A percentile compares a stretch with the other conserved stretches of the same genome.
These are phyloP conservation scores for Chunga burmeisteri DNA, from an alignment of 2,113 vertebrate species.

Conservation along the genomic window DNA sequence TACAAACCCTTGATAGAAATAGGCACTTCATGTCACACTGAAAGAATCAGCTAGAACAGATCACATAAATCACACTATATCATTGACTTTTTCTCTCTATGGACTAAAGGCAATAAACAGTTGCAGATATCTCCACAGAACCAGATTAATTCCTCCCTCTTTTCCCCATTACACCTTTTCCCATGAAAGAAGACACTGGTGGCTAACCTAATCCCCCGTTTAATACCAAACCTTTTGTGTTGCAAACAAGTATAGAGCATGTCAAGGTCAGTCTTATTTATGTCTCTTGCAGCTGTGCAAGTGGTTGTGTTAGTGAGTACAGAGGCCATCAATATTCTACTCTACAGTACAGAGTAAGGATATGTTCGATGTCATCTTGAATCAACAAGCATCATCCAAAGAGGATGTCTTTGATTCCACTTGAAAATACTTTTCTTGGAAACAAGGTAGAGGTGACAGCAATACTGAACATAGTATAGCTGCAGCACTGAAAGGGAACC, in stretches of 20 bases:
- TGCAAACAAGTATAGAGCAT: background rate
- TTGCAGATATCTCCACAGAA: background rate
- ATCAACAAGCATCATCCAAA: background rate
- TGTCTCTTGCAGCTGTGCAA: background rate
- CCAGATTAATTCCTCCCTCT: background rate
- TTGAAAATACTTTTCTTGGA: background rate
- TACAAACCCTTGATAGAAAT: background rate
- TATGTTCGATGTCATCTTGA: background rate
- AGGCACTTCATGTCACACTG: background rate
- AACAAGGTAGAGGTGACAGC: background rate
- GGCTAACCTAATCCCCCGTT: background rate
- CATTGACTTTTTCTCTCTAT: background rate
- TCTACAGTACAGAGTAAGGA: background rate
- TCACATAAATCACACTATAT: background rate
- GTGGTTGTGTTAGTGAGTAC: background rate
- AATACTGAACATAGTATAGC: accelerated
- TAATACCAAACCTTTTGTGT: background rate
- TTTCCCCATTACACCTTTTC: background rate
- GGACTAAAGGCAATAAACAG: background rate
- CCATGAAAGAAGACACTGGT: background rate
- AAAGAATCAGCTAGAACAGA: background rate
- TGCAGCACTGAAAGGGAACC: background rate
- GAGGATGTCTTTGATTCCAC: background rate
- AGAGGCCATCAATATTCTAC: background rate
- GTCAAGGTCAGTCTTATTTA: background rate